These are phyloP conservation scores for Sycophila sp. DNA, from an alignment of 1,140 invertebrate genomes.

Conservation along the genomic window DNA sequence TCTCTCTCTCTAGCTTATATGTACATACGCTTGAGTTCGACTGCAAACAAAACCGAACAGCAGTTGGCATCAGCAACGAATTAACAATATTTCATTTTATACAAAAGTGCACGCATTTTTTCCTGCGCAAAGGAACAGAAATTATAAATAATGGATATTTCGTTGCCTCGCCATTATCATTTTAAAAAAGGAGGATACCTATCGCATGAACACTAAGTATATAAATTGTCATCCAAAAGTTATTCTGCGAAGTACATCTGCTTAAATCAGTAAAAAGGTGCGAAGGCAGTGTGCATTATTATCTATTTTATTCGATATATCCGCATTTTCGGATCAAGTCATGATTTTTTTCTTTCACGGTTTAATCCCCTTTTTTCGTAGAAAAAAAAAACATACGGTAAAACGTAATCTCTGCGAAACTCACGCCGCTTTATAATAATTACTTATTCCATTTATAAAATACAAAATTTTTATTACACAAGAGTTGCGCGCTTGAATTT, in stretches of 20 bases:
- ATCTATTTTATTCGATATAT: constrained; percentile 1
- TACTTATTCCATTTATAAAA: neutral
- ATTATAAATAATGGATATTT: constrained; percentile 15
- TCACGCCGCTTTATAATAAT: neutral
- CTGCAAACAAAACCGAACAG: neutral
- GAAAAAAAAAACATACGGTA: neutral
- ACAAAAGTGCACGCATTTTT: neutral
- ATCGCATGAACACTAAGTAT: neutral
- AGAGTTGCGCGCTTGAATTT: constrained; percentile 18
- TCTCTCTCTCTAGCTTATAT: no score
- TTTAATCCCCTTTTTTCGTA: neutral
- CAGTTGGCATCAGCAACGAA: constrained; percentile 23
- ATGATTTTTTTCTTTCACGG: neutral
- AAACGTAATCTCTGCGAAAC: neutral
- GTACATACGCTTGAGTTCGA: constrained; percentile 21
- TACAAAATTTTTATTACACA: neutral
- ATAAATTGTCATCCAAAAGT: neutral
- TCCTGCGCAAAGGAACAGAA: constrained; percentile 4
- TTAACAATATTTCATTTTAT: constrained; percentile 12
- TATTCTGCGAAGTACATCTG: neutral
- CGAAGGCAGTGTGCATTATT: constrained; percentile 11
- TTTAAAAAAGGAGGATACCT: constrained; percentile 5
- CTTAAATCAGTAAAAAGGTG: constrained; percentile 13
- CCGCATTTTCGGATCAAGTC: constrained; percentile 12
- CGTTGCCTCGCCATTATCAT: constrained; percentile 16